Percentiles rank a stretch among this genome's conserved stretches.
Conservation (phyloP, 2,797 vertebrate species). For the Uromys caudimaculatus region DNA sequence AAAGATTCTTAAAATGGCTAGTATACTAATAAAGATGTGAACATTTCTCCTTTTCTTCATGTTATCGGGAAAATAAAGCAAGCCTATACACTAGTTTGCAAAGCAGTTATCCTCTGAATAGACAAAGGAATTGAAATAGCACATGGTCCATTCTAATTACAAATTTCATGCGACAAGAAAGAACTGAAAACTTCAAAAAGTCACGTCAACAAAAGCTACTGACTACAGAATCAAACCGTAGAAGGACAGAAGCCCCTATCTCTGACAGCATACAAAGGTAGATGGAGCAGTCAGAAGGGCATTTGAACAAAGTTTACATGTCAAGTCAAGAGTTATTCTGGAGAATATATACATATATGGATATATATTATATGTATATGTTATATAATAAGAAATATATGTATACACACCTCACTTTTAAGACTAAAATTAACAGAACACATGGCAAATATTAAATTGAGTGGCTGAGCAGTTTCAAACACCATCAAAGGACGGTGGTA, state of each 20-base stretch:
- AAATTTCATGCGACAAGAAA: conserved; percentile 36
- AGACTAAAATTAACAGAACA: conserved; percentile 28
- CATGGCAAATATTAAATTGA: background rate
- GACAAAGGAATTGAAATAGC: background rate
- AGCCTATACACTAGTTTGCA: background rate
- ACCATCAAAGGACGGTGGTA: background rate
- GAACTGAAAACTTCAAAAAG: background rate
- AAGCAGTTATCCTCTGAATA: background rate
- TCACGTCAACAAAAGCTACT: background rate
- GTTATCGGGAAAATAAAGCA: background rate
- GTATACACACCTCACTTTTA: background rate
- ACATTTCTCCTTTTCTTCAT: conserved; percentile 43
- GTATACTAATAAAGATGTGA: conserved; percentile 47
- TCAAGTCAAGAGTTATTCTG: background rate
- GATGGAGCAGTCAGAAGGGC: background rate
- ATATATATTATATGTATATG: background rate
- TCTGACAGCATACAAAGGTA: background rate
- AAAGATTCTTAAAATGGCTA: conserved; percentile 58
- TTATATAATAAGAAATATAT: background rate
- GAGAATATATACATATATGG: background rate
- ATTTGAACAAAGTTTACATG: background rate
- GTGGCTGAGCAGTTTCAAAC: background rate
- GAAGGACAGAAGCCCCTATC: background rate
- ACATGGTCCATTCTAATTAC: background rate
- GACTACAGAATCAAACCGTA: background rate